Percentiles rank a stretch among this genome's conserved stretches.
These are phyloP conservation scores for Sinocyclocheilus anshuiensis DNA, from an alignment of 2,113 vertebrate genomes.

Conservation along the genomic window DNA sequence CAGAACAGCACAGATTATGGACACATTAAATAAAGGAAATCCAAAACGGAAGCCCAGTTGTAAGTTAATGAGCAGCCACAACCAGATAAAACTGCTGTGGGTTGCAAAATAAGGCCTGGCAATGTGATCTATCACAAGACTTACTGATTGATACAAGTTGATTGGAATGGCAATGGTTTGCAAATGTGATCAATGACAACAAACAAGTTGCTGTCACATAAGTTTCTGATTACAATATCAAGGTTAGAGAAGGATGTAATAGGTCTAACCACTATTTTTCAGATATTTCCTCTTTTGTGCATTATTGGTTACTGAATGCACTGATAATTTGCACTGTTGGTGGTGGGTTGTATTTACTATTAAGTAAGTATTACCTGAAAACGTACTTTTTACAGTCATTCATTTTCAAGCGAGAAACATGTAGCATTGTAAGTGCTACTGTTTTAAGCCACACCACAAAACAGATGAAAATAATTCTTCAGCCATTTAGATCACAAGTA, in stretches of 20 bases:
- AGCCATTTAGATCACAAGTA: neutral
- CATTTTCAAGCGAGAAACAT: neutral
- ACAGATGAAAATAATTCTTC: neutral
- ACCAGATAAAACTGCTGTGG: constrained; percentile 15
- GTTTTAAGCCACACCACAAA: neutral
- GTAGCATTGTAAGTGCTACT: neutral
- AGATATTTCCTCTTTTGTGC: neutral
- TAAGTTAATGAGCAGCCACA: constrained; percentile 41
- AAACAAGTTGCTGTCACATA: neutral
- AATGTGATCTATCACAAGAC: constrained; percentile 15
- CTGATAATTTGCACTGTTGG: neutral
- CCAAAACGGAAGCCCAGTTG: constrained; percentile 61
- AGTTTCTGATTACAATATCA: neutral
- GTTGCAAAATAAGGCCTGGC: neutral
- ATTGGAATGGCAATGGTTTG: neutral
- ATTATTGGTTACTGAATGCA: neutral
- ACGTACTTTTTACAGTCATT: neutral
- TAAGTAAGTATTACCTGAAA: neutral
- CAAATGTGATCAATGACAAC: neutral
- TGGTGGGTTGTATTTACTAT: neutral
- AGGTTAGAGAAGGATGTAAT: neutral
- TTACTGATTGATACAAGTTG: neutral
- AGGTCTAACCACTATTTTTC: neutral
- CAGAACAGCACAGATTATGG: constrained; percentile 36
- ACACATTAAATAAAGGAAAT: constrained; percentile 52